Conservation (phyloP, 2,888 invertebrate genomes). For the Leptopterna dolabrata region DNA sequence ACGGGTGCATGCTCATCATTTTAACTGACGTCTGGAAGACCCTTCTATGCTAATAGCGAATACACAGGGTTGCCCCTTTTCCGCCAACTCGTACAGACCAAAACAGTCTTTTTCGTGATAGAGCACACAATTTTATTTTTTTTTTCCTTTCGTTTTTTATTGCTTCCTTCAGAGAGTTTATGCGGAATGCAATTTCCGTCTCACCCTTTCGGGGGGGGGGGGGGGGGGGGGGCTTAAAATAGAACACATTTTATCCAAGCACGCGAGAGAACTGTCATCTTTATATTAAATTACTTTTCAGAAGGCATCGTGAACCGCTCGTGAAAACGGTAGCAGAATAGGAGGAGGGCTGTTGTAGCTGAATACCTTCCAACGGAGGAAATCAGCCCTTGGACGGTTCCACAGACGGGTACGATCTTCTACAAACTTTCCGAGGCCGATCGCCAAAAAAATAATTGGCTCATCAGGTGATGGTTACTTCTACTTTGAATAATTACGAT, state of each 20-base stretch:
- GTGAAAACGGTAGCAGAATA: conserved; percentile 23
- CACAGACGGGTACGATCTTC: background rate
- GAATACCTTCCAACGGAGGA: background rate
- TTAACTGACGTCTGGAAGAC: conserved; percentile 37
- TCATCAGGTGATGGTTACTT: background rate
- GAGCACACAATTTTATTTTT: background rate
- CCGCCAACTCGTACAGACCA: background rate
- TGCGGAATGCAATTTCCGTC: conserved; percentile 47
- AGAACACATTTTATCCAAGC: conserved; percentile 43
- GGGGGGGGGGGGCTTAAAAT: conserved; percentile 23
- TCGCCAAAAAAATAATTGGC: background rate
- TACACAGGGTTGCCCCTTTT: conserved; percentile 10
- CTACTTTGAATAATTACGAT: no score
- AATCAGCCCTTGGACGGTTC: background rate
- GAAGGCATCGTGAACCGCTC: conserved; percentile 1
- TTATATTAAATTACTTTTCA: conserved; percentile 50
- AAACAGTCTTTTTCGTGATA: conserved; percentile 19
- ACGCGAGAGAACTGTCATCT: conserved; percentile 52
- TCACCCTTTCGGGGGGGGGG: background rate
- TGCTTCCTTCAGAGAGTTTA: conserved; percentile 44
- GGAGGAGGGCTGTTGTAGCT: background rate
- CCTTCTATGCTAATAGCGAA: conserved; percentile 46
- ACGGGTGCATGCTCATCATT: conserved; percentile 43
- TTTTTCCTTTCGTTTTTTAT: conserved; percentile 24
- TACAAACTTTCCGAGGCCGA: background rate